These are phyloP conservation scores for Austrolebias charrua DNA, from an alignment of 2,797 vertebrate genomes.

Conservation along the genomic window DNA sequence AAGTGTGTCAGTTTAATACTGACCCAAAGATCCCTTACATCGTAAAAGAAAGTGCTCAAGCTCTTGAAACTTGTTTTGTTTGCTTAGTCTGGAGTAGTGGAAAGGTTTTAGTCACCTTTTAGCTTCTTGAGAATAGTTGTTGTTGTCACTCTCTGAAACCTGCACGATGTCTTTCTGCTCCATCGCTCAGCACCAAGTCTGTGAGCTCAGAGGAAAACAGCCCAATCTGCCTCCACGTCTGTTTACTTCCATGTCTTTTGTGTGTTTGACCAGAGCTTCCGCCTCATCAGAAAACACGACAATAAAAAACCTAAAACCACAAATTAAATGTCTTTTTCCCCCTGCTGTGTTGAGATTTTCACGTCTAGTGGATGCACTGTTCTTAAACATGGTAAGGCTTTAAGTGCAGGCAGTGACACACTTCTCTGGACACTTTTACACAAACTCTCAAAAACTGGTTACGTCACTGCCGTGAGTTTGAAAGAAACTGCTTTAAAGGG, in stretches of 20 bases:
- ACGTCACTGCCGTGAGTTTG: too few relatives aligned
- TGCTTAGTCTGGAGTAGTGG: constrained; percentile 19
- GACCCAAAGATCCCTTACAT: too few relatives aligned
- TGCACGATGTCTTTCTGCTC: constrained; percentile 6
- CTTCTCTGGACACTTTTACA: too few relatives aligned
- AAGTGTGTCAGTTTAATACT: too few relatives aligned
- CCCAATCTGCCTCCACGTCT: constrained; percentile 11
- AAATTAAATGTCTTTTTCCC: background rate
- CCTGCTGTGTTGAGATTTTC: too few relatives aligned
- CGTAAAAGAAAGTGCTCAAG: too few relatives aligned
- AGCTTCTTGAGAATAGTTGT: constrained; percentile 17
- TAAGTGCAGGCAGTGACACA: too few relatives aligned
- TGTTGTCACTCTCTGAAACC: constrained; percentile 6
- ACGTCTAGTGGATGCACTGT: too few relatives aligned
- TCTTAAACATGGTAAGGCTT: too few relatives aligned
- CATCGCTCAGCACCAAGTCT: background rate
- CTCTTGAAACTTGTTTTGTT: constrained; percentile 3
- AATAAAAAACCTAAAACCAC: constrained; percentile 39
- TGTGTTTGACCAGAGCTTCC: constrained; percentile 28
- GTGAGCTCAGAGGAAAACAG: background rate
- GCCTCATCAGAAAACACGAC: constrained; percentile 22
- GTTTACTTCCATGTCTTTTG: constrained; percentile 38
- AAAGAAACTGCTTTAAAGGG: too few relatives aligned
- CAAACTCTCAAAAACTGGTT: too few relatives aligned
- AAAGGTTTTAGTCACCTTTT: constrained; percentile 13